phyloP scores from a whole-genome alignment of 1,140 invertebrate species.

The Chionoecetes opilio region DNA sequence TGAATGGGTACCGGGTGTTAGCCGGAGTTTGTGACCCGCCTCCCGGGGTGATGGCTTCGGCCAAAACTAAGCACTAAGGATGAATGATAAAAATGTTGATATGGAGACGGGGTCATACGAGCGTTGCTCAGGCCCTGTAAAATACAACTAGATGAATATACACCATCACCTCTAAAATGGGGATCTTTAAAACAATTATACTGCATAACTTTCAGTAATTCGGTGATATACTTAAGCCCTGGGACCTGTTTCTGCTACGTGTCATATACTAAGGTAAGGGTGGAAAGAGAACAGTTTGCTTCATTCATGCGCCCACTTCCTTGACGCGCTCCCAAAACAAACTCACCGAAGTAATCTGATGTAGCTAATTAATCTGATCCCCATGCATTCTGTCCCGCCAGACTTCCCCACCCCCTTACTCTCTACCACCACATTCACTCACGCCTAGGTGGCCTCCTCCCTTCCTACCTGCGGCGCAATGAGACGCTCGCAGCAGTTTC shows the following conservation, averaged over 20 bases:
- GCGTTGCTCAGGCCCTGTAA: too few relatives aligned
- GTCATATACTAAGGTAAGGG: too few relatives aligned
- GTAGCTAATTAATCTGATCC: neutral
- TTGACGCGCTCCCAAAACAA: neutral
- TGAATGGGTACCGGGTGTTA: too few relatives aligned
- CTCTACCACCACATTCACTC: neutral
- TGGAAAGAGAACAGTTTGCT: too few relatives aligned
- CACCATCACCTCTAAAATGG: neutral
- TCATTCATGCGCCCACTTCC: neutral
- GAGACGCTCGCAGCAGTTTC: neutral
- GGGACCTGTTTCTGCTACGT: too few relatives aligned
- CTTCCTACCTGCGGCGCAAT: neutral
- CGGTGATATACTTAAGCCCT: too few relatives aligned
- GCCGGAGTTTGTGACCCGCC: too few relatives aligned
- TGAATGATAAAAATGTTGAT: too few relatives aligned
- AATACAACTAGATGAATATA: neutral
- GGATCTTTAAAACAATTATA: neutral
- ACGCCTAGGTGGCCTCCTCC: neutral
- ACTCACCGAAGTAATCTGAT: neutral
- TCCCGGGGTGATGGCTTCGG: too few relatives aligned
- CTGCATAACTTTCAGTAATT: neutral
- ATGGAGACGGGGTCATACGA: too few relatives aligned
- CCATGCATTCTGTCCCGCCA: neutral
- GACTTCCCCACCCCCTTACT: neutral
- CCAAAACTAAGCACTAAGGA: too few relatives aligned